Percentiles rank a stretch among this genome's conserved stretches.
phyloP scores from a whole-genome alignment of 2,888 invertebrate genomes.

The Resseliella maxima region DNA sequence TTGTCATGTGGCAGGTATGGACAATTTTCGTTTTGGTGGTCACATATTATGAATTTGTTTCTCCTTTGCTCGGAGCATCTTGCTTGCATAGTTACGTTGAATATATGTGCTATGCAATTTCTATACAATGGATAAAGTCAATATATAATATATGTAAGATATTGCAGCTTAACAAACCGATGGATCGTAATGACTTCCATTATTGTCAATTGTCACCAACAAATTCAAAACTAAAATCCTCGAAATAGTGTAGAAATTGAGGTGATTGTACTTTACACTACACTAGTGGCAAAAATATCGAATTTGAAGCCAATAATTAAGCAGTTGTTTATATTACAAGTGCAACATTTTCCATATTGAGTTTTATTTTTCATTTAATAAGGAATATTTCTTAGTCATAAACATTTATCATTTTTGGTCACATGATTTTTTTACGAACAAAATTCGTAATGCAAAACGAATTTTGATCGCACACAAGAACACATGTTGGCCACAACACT shows the following conservation, averaged over 20 bases:
- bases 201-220: constrained; percentile 31
- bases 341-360: too few species aligned
- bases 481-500: too few species aligned
- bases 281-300: too few species aligned
- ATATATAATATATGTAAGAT: not conserved
- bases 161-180: not conserved
- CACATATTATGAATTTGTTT: constrained; percentile 35
- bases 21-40: not conserved
- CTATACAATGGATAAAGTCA: not conserved
- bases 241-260: not conserved
- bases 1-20: constrained; percentile 26
- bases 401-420: too few species aligned
- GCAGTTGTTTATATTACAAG: too few species aligned
- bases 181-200: constrained; percentile 16
- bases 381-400: too few species aligned
- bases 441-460: too few species aligned
- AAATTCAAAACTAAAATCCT: not conserved
- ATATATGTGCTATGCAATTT: not conserved
- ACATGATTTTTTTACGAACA: too few species aligned
- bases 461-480: too few species aligned
- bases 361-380: too few species aligned
- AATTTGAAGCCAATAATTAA: too few species aligned
- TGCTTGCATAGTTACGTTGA: not conserved
- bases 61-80: not conserved
- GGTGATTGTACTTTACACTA: not conserved